Conservation (phyloP, 2,797 vertebrate genomes). For the Clarias fuscus region DNA sequence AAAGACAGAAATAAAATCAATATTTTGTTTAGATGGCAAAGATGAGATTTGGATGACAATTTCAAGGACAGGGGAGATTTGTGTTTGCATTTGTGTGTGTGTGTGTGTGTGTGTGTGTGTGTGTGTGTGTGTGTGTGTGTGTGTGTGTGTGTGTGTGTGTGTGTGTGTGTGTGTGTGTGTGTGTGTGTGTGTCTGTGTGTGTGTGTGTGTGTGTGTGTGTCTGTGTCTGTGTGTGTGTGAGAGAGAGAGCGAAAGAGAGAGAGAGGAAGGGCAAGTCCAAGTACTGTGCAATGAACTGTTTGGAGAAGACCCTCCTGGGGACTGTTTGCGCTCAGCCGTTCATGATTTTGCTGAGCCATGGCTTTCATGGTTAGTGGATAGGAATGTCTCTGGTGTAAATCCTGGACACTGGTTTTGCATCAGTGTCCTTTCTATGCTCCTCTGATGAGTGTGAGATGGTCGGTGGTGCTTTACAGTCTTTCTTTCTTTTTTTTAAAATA, state of each 20-base stretch:
- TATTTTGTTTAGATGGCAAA: conserved; percentile 44
- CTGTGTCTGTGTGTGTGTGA: too few relatives aligned
- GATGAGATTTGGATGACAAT: conserved; percentile 43
- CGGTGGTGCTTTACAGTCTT: conserved; percentile 27
- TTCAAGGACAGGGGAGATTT: conserved; percentile 37
- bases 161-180: not conserved
- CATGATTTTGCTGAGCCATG: conserved; percentile 49
- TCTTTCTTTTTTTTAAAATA: conserved; percentile 21
- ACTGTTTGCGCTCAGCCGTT: conserved; percentile 49
- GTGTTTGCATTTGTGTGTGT: not conserved
- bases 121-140: not conserved
- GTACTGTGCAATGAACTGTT: conserved; percentile 34
- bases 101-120: not conserved
- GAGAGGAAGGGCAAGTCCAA: not conserved
- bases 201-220: not conserved
- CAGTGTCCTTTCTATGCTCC: conserved; percentile 32
- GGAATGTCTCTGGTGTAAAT: conserved; percentile 43
- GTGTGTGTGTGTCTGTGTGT: not conserved
- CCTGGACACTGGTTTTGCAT: conserved; percentile 44
- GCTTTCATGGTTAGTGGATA: conserved; percentile 51
- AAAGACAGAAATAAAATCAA: conserved; percentile 33
- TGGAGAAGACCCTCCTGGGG: conserved; percentile 37
- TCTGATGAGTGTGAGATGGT: conserved; percentile 29
- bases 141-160: not conserved
- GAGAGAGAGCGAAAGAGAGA: not conserved